Conservation (phyloP, 2,888 invertebrate species). For the Drosophila nr. medialis region DNA sequence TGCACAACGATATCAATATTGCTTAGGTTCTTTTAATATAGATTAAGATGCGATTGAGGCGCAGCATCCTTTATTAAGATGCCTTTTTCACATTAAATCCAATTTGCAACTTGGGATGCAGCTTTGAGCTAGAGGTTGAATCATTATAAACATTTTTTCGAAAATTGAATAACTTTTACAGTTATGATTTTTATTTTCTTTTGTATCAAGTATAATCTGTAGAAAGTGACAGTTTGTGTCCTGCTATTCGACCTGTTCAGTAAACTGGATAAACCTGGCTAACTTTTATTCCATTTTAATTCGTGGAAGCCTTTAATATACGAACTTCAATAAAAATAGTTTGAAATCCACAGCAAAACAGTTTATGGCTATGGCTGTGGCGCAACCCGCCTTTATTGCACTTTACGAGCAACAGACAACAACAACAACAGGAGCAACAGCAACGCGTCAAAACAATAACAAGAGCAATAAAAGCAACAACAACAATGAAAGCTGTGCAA, state of each 20-base stretch:
- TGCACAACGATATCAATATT: constrained; percentile 3
- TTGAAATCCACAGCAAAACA: constrained; percentile 24
- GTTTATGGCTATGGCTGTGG: constrained; percentile 9
- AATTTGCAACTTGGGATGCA: background rate
- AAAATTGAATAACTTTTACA: background rate
- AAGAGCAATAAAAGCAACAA: constrained; percentile 47
- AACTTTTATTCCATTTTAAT: background rate
- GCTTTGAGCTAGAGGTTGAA: background rate
- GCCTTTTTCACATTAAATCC: background rate
- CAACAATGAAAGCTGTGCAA: constrained; percentile 19
- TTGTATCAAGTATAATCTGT: background rate
- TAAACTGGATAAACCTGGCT: background rate
- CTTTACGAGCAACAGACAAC: constrained; percentile 28
- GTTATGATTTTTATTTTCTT: too few species aligned
- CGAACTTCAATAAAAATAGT: constrained; percentile 24
- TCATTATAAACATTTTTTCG: background rate
- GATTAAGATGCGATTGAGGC: background rate
- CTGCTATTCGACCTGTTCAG: background rate
- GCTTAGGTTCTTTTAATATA: background rate
- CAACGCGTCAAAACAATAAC: constrained; percentile 50
- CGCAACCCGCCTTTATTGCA: constrained; percentile 8
- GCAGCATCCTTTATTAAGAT: background rate
- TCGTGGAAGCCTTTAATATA: constrained; percentile 9
- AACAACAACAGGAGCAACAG: constrained; percentile 20
- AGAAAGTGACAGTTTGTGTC: background rate